Evolutionary conservation across 2,888 invertebrate species (phyloP).

Genomic region (Tryphoninae sp.): DNA sequence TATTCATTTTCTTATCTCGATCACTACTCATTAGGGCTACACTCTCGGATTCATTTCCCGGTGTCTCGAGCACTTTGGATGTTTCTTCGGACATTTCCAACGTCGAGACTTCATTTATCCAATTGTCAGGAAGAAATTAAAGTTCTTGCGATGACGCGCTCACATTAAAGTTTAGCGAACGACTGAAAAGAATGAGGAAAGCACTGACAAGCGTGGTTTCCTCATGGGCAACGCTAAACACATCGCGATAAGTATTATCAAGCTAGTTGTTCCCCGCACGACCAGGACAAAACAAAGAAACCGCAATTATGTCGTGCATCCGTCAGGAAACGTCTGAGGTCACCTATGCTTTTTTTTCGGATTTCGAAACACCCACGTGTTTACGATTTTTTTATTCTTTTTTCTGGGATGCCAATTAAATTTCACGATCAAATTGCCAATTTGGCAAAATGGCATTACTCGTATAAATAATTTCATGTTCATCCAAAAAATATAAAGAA

Average conservation of each 20-base stretch:
- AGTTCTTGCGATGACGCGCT: not conserved
- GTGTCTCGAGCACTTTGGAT: not conserved
- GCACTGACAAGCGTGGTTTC: conserved; percentile 3
- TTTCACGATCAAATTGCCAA: too few species aligned
- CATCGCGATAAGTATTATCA: conserved; percentile 59
- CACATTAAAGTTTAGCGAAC: conserved; percentile 15
- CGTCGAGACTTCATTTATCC: not conserved
- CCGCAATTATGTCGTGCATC: conserved; percentile 61
- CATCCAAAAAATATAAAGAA: too few species aligned
- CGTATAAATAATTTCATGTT: too few species aligned
- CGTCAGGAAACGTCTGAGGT: conserved; percentile 59
- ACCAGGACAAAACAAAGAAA: conserved; percentile 52
- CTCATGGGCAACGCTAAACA: conserved; percentile 13
- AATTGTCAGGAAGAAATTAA: not conserved
- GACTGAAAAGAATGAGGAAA: conserved; percentile 31
- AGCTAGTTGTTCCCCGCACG: not conserved
- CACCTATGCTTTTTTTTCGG: conserved; percentile 11
- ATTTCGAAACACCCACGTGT: not conserved
- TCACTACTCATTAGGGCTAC: not conserved
- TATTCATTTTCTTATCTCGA: conserved; percentile 3
- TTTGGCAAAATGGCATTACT: too few species aligned
- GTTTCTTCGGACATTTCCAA: conserved; percentile 7
- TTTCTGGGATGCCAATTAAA: not conserved
- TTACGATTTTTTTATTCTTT: not conserved
- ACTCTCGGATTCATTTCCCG: not conserved